phyloP scores from a whole-genome alignment of 2,113 vertebrate genomes.

The Chinchilla lanigera region DNA sequence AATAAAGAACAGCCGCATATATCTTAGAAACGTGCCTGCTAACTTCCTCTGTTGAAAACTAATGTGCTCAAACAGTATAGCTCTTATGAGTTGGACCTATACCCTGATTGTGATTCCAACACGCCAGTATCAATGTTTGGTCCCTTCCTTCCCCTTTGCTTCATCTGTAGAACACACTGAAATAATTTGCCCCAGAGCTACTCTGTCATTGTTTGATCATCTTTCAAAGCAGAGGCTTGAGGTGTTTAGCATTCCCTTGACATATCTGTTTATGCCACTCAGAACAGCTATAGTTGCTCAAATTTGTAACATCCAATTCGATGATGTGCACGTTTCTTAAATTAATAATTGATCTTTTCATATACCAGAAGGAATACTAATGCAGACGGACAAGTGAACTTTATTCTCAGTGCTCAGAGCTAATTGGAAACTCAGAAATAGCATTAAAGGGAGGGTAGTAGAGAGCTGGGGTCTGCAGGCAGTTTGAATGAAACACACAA shows the following conservation, averaged over 20 bases:
- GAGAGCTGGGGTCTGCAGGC: no score
- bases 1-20: not conserved
- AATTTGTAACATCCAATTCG: slow-evolving; percentile 41
- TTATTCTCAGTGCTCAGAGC: not conserved
- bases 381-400: not conserved
- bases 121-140: not conserved
- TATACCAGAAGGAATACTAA: not conserved
- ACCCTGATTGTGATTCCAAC: not conserved
- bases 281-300: not conserved
- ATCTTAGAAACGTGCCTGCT: not conserved
- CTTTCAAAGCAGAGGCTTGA: not conserved
- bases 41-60: not conserved
- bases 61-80: not conserved
- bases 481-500: not conserved
- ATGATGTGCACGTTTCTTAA: not conserved
- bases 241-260: not conserved
- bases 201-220: not conserved
- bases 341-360: slow-evolving; percentile 44
- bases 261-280: not conserved
- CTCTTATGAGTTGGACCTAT: not conserved
- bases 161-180: not conserved
- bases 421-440: not conserved
- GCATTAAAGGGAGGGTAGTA: not conserved
- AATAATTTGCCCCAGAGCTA: not conserved
- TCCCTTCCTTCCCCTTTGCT: not conserved